Conservation (phyloP, 2,113 vertebrate genomes). For the Nettapus auritus region DNA sequence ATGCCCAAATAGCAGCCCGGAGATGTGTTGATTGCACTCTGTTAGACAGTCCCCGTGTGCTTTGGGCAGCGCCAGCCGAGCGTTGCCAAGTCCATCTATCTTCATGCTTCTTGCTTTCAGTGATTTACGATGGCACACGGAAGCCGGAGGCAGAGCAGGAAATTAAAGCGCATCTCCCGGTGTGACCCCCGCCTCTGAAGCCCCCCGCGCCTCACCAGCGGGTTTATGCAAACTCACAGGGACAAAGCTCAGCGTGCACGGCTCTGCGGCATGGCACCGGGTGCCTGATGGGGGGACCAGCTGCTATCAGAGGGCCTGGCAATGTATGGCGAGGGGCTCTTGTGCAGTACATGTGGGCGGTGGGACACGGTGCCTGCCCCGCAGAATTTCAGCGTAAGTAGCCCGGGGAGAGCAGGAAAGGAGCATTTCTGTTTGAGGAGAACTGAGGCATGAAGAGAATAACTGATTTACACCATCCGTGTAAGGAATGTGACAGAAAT, state of each 20-base stretch:
- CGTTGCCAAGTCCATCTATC: neutral
- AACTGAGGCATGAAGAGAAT: neutral
- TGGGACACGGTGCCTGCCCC: neutral
- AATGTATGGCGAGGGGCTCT: neutral
- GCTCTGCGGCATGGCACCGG: neutral
- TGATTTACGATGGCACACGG: neutral
- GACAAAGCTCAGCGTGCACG: neutral
- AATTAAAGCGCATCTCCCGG: neutral
- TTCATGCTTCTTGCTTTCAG: neutral
- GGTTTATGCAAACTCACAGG: neutral
- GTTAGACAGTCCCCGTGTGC: neutral
- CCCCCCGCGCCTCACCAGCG: neutral
- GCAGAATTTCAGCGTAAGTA: rapidly evolving
- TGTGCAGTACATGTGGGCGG: rapidly evolving
- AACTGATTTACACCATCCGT: neutral
- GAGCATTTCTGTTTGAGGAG: too few species aligned
- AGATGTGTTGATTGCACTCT: neutral
- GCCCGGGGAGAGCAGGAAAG: neutral
- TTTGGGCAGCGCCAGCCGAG: neutral
- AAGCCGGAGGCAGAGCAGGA: neutral
- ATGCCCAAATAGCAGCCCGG: neutral
- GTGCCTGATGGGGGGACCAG: neutral
- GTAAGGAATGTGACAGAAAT: neutral
- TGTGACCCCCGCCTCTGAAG: neutral
- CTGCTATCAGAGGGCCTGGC: neutral